Base-by-base conservation (phyloP, 2,797 vertebrate species). In the Botia almorhae region DNA sequence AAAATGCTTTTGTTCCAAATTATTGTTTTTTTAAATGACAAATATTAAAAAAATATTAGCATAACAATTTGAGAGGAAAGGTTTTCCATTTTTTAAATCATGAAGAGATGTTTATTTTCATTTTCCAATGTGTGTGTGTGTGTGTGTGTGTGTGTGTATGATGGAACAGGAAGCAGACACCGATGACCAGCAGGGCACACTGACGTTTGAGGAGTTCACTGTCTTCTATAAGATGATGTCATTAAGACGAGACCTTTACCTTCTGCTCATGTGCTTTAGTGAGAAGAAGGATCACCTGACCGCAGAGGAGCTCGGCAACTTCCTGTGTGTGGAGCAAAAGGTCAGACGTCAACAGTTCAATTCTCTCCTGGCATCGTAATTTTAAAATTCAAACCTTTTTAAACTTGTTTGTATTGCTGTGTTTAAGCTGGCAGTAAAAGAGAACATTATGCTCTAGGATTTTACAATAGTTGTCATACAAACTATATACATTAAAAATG, bases 211-310 rank as follows among this genome's bases (percentile, higher is more conserved):
- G 75, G 98, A 99, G 76, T 99, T 99, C 89, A 96, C 95, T 0
- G 97, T 99, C 77, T 99, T 99, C 91, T 99, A 99, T 91, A 97
- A 95, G 92, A 99, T 99, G 98, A 98, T 99, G 96, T 99, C 98
- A 6, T 88, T 98, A 80, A 92, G 98, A 21, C 93, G 98, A 16
- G 98, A 99, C 73, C 94, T 99, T 60, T 99, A 96, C 89, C 89
- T 99, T 67, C 80, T 99, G 84, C 96, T 99, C 83, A 91, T 98
- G 88, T 96, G 92, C 81, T 98, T 97, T 91, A 98, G 96, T 7
- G 96, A 98, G 88, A 98, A 96, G 91, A 99, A 97, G 87, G 97
- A 99, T 89, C 95, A 99, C 83, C 93, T 99, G 71, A 98, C 96
- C 0, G 88, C 87, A 0, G 97, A 99, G 3, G 97, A 99, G 61